phyloP scores from a whole-genome alignment of 2,113 vertebrate genomes.

The Leiothrix lutea region DNA sequence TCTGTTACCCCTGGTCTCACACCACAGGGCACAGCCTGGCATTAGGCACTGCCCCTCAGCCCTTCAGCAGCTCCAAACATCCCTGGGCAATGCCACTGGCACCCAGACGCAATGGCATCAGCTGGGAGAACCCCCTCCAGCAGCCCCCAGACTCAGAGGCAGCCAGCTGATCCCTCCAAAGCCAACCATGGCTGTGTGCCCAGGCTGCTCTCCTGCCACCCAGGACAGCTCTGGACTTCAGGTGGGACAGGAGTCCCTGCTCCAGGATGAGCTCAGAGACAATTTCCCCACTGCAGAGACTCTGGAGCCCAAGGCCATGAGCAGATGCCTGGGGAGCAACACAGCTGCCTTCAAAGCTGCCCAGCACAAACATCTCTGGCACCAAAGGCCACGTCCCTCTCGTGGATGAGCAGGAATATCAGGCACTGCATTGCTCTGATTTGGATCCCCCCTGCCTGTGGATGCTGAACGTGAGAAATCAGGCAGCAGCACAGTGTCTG shows the following conservation, averaged over 20 bases:
- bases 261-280: not conserved
- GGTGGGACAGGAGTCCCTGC: not conserved
- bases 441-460: not conserved
- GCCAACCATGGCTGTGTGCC: not conserved
- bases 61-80: not conserved
- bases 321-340: not conserved
- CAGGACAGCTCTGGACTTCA: not conserved
- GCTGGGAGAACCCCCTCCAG: not conserved
- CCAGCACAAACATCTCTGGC: not conserved
- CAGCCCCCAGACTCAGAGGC: not conserved
- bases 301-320: not conserved
- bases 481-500: too few relatives aligned
- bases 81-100: not conserved
- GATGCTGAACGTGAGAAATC: too few relatives aligned
- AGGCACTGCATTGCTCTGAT: not conserved
- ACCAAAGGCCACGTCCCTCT: not conserved
- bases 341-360: not conserved
- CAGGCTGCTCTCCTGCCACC: not conserved
- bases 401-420: rapidly evolving
- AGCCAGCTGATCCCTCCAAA: not conserved
- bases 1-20: not conserved
- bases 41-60: not conserved
- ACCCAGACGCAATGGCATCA: not conserved
- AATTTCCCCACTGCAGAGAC: not conserved
- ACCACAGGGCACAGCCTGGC: not conserved